Base-by-base conservation (phyloP, 2,888 invertebrate species). In the Chrysolina haemoptera region DNA sequence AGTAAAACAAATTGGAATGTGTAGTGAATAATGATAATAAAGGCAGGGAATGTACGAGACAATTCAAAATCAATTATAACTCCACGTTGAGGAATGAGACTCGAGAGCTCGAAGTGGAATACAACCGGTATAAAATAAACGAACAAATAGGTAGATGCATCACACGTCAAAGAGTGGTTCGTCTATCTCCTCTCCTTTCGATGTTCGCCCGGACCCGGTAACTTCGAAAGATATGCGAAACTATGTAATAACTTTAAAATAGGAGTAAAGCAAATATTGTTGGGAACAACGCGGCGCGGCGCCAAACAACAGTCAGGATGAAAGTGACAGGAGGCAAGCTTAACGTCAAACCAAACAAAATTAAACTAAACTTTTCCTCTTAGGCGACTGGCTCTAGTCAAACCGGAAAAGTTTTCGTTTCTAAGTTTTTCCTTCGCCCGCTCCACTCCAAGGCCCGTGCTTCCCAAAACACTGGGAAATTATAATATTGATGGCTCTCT, bases 291-390 rank as follows among this genome's bases (percentile, higher is more conserved):
- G 84, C 84, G 84, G 84, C 85, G 84, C 84, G 84, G 84, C 84
- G 83, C 84, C 84, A 85, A 85, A 85, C 86, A 86, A 85, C 82
- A 86, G 85, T 86, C 84, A 84, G 86, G 85, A 88, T 87, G 88
- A 88, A 88, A 88, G 87, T 88, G 88, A 88, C 88, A 88, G 86
- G 86, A 86, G 84, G 85, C 86, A 82, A 86, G 87, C 87, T 88
- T 88, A 88, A 86, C 87, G 87, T 88, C 88, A 88, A 87, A 88
- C 87, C 87, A 87, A 88, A 88, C 88, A 88, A 88, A 88, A 87
- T 88, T 88, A 87, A 88, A 88, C 87, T 86, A 87, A 88, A 88
- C 86, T 88, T 88, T 88, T 88, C 88, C 87, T 88, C 87, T 88
- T 87, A 86, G 86, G 86, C 86, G 86, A 86, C 85, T 82, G 82